Base-by-base conservation (phyloP, 1,140 invertebrate species). In the Macrotrachela quadricornifera region DNA sequence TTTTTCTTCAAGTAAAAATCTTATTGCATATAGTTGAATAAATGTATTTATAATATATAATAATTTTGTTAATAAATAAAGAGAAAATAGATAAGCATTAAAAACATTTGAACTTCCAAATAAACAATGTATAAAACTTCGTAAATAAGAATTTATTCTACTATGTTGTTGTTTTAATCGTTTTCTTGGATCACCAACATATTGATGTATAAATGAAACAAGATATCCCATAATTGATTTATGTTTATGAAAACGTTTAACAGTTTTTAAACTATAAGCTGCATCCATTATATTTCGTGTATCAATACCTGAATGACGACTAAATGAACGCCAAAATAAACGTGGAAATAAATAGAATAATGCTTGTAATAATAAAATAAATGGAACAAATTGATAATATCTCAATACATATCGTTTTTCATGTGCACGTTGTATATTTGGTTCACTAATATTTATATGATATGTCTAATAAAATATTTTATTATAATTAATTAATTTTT, bases 21-120 rank as follows among this genome's bases (percentile, higher is more conserved):
- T 71, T 30, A 74, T 59, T 36, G 74, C 63, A 56, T 72, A 67
- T 57, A 74, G 69, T 59, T 74, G 73, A 37, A 65, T 60, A 16
- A 75, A 57, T 40, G 71, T 65, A 56, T 75, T 75, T n/a, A 62
- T 54, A 10, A 73, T 65, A 57, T 71, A 74, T 0, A 74, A 58
- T 10, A 73, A 45, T 56, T 74, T 74, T 17, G 69, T 66, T 50
- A 70, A 64, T 39, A 74, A 61, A 57, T 74, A 75, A 10, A 74
- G 60, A 10, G 63, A 62, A 0, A 65, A 66, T 10, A 74, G 61
- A 59, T 67, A 74, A 21, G 68, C 67, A 15, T 72, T 73, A 51
- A 71, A 69, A 10, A 68, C 62, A 57, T 71, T 72, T 41, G 69
- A 69, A 42, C 62, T 48, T 30, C 21, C 21, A 30, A 30, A 30